Evolutionary conservation across 2,888 invertebrate species (phyloP).

Genomic region (Drosophila austrosaltans): DNA sequence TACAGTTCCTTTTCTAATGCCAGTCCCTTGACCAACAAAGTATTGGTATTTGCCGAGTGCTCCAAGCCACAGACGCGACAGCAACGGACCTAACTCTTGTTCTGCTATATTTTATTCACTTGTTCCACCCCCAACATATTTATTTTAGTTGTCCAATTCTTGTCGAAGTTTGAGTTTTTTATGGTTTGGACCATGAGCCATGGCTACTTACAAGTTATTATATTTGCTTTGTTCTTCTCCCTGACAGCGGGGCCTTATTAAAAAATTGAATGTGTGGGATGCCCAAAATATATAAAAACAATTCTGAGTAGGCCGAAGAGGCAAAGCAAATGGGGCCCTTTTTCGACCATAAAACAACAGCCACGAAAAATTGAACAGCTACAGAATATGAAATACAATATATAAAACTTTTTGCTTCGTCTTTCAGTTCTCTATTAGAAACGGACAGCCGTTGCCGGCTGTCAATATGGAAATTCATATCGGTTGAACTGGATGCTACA

Average conservation of each 20-base stretch:
- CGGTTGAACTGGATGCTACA: slow-evolving; percentile 53
- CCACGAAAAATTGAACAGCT: slow-evolving; percentile 72
- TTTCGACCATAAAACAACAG: slow-evolving; percentile 67
- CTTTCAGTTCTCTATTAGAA: slow-evolving; percentile 12
- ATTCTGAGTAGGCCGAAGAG: slow-evolving; percentile 40
- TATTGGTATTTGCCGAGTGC: slow-evolving; percentile 69
- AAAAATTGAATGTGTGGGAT: slow-evolving; percentile 64
- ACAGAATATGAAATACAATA: slow-evolving; percentile 37
- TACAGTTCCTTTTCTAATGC: neutral
- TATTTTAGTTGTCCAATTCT: neutral
- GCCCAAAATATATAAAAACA: slow-evolving; percentile 42
- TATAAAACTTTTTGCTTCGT: slow-evolving; percentile 48
- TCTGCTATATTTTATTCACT: neutral
- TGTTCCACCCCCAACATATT: neutral
- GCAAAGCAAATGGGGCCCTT: slow-evolving; percentile 20
- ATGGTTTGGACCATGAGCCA: slow-evolving; percentile 48
- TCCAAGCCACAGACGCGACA: slow-evolving; percentile 64
- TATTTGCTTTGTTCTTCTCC: slow-evolving; percentile 79
- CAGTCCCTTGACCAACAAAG: slow-evolving; percentile 37
- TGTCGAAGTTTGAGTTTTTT: slow-evolving; percentile 22
- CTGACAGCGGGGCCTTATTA: slow-evolving; percentile 69
- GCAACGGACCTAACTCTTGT: neutral
- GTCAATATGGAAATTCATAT: slow-evolving; percentile 78
- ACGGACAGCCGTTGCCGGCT: slow-evolving; percentile 65
- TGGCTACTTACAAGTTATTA: slow-evolving; percentile 77